A percentile compares a stretch with the other conserved stretches of the same genome.
phyloP scores from a whole-genome alignment of 2,113 vertebrate species.

The Otus sunia region DNA sequence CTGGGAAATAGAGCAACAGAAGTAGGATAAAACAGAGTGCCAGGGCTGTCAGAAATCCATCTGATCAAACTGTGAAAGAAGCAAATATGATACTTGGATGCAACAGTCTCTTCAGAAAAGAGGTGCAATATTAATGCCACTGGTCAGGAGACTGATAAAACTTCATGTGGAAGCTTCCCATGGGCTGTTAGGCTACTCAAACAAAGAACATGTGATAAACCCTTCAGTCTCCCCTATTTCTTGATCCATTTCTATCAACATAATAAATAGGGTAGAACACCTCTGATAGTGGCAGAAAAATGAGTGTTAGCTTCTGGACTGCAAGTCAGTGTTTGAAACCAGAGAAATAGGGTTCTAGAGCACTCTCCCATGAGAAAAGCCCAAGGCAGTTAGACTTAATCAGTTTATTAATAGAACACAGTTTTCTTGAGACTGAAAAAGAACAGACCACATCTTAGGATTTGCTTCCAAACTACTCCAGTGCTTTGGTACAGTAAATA shows the following conservation, averaged over 20 bases:
- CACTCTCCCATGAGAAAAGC: background rate
- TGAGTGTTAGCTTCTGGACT: fast-evolving
- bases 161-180: background rate
- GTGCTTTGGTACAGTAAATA: background rate
- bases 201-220: background rate
- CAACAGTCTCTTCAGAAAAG: background rate
- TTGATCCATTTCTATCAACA: background rate
- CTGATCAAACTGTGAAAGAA: background rate
- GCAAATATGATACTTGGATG: background rate
- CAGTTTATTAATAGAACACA: background rate
- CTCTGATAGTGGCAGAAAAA: background rate
- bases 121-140: background rate
- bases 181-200: background rate
- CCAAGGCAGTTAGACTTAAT: background rate
- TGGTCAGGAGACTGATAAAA: background rate
- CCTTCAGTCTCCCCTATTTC: background rate
- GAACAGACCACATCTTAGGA: background rate
- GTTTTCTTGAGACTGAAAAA: background rate
- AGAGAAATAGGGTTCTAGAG: background rate
- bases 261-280: background rate
- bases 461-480: background rate
- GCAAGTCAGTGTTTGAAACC: background rate
- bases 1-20: background rate
- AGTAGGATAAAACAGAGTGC: background rate
- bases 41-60: background rate